These are phyloP conservation scores for Machimus rusticus DNA, from an alignment of 2,888 invertebrate species.

Conservation along the genomic window DNA sequence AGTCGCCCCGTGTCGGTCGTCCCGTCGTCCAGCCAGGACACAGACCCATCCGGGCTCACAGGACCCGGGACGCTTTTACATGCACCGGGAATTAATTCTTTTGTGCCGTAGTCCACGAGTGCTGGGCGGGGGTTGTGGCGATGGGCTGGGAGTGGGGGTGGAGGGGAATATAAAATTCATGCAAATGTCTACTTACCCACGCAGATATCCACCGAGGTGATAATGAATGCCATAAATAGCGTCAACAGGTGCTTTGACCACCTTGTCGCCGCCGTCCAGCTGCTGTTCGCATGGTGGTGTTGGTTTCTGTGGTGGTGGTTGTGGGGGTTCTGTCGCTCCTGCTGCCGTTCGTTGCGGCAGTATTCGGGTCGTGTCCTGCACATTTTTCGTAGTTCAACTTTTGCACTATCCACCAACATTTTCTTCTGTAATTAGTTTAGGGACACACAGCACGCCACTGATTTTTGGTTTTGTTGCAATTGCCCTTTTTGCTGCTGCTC, in stretches of 20 bases:
- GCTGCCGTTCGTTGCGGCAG: background rate
- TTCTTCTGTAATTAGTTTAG: conserved; percentile 15
- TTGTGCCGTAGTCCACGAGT: background rate
- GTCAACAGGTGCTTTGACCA: conserved; percentile 37
- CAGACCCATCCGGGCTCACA: background rate
- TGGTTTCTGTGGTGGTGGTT: background rate
- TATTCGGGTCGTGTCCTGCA: background rate
- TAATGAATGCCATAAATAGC: conserved; percentile 35
- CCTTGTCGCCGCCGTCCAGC: conserved; percentile 9
- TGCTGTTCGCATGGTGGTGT: background rate
- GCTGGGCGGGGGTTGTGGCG: background rate
- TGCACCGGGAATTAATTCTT: background rate
- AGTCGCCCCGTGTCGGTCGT: background rate
- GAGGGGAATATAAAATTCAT: background rate
- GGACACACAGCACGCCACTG: background rate
- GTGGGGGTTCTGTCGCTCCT: background rate
- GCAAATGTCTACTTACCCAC: conserved; percentile 30
- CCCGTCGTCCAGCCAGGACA: background rate
- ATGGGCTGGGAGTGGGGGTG: background rate
- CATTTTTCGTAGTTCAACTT: conserved; percentile 11
- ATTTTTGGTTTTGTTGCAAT: background rate
- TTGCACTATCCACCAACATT: background rate
- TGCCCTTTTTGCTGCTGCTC: background rate
- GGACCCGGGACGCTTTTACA: background rate
- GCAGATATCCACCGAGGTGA: conserved; percentile 37